These are phyloP conservation scores for Tragelaphus scriptus DNA, from an alignment of 2,113 vertebrate species.

Conservation along the genomic window DNA sequence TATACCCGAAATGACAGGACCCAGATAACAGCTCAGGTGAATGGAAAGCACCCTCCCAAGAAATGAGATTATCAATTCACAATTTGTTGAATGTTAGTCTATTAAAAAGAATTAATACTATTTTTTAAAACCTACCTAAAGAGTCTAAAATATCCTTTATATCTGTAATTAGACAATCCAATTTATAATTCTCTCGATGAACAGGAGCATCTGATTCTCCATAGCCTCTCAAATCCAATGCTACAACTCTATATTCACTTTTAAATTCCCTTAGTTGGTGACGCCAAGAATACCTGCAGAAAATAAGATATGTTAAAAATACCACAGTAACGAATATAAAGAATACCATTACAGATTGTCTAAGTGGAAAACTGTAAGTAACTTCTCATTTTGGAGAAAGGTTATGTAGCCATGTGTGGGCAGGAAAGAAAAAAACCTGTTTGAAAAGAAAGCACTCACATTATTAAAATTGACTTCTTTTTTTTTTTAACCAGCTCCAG, in stretches of 20 bases:
- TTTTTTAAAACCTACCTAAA: slow-evolving; percentile 84
- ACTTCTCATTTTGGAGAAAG: slow-evolving; percentile 21
- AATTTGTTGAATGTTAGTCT: not conserved
- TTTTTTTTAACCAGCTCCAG: not conserved
- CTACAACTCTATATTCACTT: slow-evolving; percentile 96
- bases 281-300: slow-evolving; percentile 95
- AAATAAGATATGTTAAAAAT: slow-evolving; percentile 12
- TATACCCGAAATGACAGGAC: not conserved
- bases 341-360: not conserved
- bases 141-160: slow-evolving; percentile 97
- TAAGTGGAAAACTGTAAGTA: slow-evolving; percentile 14
- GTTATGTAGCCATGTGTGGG: not conserved
- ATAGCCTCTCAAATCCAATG: slow-evolving; percentile 95
- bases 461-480: not conserved
- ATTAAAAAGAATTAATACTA: slow-evolving; percentile 19
- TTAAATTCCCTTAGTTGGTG: slow-evolving; percentile 98
- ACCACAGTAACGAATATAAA: not conserved
- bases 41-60: not conserved
- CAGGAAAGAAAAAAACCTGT: not conserved
- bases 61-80: not conserved
- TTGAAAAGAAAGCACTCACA: not conserved
- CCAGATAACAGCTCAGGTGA: not conserved
- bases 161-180: slow-evolving; percentile 92
- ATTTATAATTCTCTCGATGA: slow-evolving; percentile 88
- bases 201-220: slow-evolving; percentile 94